These are phyloP conservation scores for Eolophus roseicapilla DNA, from an alignment of 2,113 vertebrate species.

Conservation along the genomic window DNA sequence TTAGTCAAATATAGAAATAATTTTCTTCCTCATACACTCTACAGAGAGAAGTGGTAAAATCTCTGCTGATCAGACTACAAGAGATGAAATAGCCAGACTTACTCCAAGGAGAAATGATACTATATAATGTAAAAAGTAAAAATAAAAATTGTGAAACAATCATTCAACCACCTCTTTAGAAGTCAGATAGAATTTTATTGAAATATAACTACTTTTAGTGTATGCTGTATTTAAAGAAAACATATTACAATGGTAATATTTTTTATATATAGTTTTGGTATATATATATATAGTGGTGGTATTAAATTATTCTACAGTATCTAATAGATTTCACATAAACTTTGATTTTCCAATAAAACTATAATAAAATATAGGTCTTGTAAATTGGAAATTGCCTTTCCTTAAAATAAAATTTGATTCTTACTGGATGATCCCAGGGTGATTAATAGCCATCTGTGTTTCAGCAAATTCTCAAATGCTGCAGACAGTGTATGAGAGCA, in stretches of 20 bases:
- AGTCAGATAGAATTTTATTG: neutral
- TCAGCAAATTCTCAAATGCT: neutral
- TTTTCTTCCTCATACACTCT: neutral
- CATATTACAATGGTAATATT: accelerated
- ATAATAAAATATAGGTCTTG: neutral
- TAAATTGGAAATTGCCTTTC: neutral
- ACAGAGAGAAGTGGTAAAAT: neutral
- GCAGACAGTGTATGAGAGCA: neutral
- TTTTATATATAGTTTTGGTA: neutral
- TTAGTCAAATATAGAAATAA: neutral
- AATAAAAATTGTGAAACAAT: neutral
- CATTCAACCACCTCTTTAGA: neutral
- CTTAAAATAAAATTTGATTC: neutral
- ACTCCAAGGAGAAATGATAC: neutral
- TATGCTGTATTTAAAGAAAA: neutral
- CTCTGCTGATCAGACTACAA: neutral
- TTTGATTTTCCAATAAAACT: neutral
- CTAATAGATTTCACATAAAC: neutral
- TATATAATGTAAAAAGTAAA: neutral
- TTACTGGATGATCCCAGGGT: neutral
- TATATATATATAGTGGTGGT: neutral
- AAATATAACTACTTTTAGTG: neutral
- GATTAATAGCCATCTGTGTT: slow-evolving; percentile 13
- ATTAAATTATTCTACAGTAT: neutral
- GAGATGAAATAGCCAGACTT: neutral